These are phyloP conservation scores for Sclerodermus sp. DNA, from an alignment of 2,888 invertebrate genomes.

Conservation along the genomic window DNA sequence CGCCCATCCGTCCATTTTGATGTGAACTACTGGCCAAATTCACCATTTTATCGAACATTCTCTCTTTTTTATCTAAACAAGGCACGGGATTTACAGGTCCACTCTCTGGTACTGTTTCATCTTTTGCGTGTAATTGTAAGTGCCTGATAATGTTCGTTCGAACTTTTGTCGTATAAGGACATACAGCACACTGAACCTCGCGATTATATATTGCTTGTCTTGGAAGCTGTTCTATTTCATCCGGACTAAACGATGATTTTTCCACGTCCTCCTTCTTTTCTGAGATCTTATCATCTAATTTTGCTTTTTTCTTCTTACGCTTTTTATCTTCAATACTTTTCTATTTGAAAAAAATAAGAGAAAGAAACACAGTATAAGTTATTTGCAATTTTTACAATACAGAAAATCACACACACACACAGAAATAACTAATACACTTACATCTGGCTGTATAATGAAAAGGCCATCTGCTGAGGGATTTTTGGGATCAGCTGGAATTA, in stretches of 20 bases:
- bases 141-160: slow-evolving; percentile 73
- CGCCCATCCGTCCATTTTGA: slow-evolving; percentile 56
- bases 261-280: slow-evolving; percentile 33
- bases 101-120: slow-evolving; percentile 65
- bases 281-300: slow-evolving; percentile 25
- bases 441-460: slow-evolving; percentile 59
- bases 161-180: slow-evolving; percentile 71
- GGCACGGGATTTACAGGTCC: slow-evolving; percentile 83
- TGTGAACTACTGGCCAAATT: slow-evolving; percentile 77
- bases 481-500: slow-evolving; percentile 59
- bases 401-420: too few relatives aligned
- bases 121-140: slow-evolving; percentile 68
- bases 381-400: too few relatives aligned
- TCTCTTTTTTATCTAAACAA: slow-evolving; percentile 74
- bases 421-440: slow-evolving; percentile 38
- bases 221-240: slow-evolving; percentile 68
- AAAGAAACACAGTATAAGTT: too few relatives aligned
- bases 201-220: slow-evolving; percentile 67
- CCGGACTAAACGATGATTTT: slow-evolving; percentile 60
- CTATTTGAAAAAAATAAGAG: too few relatives aligned
- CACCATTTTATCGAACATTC: slow-evolving; percentile 83
- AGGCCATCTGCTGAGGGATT: slow-evolving; percentile 60
- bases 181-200: slow-evolving; percentile 67
- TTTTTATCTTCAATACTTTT: slow-evolving; percentile 10
- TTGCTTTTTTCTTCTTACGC: slow-evolving; percentile 36